Conservation (phyloP, 53 echinoderm and acorn worm genomes). For the Temnopleurus reevesii region DNA sequence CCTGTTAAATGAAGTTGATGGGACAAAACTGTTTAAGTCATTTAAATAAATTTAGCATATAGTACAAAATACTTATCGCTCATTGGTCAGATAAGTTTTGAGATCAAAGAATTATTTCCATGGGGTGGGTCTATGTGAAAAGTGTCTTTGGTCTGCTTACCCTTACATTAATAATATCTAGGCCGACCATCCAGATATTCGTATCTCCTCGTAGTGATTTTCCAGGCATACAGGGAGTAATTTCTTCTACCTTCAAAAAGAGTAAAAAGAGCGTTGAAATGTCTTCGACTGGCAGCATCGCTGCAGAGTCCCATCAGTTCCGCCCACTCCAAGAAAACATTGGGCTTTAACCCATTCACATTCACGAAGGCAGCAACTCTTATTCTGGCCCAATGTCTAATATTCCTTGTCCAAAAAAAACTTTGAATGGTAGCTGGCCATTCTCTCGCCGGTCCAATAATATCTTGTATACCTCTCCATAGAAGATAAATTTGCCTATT, state of each 20-base stretch:
- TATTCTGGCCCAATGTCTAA: not conserved
- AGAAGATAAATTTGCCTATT: too few relatives aligned
- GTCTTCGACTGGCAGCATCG: not conserved
- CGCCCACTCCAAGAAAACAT: not conserved
- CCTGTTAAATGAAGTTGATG: not conserved
- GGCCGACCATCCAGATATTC: not conserved
- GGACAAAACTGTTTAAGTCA: not conserved
- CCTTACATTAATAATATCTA: not conserved
- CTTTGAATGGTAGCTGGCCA: too few relatives aligned
- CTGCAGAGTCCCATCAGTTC: not conserved
- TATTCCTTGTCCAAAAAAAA: too few relatives aligned
- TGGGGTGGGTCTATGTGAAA: not conserved
- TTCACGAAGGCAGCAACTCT: not conserved
- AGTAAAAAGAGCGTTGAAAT: not conserved
- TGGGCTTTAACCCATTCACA: not conserved
- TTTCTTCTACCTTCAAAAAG: constrained; percentile 27
- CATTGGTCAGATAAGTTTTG: not conserved
- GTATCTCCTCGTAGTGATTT: not conserved
- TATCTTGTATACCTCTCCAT: too few relatives aligned
- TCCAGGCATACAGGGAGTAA: constrained; percentile 10
- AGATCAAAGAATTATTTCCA: not conserved
- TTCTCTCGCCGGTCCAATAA: too few relatives aligned
- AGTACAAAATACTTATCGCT: not conserved
- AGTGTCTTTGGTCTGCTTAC: not conserved
- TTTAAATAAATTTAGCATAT: not conserved